A percentile compares a stretch with the other conserved stretches of the same genome.
phyloP scores from a whole-genome alignment of 2,113 vertebrate species.

The Siniperca knerii region DNA sequence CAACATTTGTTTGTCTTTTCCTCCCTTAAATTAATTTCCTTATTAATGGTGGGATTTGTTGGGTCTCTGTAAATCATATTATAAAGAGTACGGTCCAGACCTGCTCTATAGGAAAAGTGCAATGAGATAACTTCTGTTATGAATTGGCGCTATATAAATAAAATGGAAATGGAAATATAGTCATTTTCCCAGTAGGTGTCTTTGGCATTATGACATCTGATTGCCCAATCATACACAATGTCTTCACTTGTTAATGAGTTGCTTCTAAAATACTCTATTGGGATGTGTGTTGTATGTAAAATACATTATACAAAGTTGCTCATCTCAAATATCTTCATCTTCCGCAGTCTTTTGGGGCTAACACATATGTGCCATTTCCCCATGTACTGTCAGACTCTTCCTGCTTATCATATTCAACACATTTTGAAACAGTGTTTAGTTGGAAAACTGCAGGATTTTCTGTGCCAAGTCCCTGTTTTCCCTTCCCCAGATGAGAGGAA shows the following conservation, averaged over 20 bases:
- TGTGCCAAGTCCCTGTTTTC: conserved; percentile 2
- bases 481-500: conserved; percentile 53
- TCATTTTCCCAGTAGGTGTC: neutral
- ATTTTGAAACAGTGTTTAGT: neutral
- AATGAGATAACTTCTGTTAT: too few species aligned
- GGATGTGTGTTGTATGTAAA: neutral
- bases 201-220: neutral
- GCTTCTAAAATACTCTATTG: neutral
- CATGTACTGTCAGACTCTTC: neutral
- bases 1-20: neutral
- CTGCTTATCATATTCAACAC: neutral
- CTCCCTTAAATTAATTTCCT: neutral
- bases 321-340: neutral
- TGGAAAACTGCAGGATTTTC: neutral
- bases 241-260: neutral
- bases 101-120: too few species aligned
- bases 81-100: too few species aligned
- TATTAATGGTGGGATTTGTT: too few species aligned
- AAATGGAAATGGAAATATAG: too few species aligned
- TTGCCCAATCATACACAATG: neutral
- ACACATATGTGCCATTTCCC: neutral
- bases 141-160: too few species aligned
- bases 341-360: neutral
- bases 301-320: neutral
- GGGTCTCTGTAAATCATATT: too few species aligned